Percentiles rank a stretch among this genome's conserved stretches.
phyloP scores from a whole-genome alignment of 2,113 vertebrate species.

The Tychaedon coryphoeus region DNA sequence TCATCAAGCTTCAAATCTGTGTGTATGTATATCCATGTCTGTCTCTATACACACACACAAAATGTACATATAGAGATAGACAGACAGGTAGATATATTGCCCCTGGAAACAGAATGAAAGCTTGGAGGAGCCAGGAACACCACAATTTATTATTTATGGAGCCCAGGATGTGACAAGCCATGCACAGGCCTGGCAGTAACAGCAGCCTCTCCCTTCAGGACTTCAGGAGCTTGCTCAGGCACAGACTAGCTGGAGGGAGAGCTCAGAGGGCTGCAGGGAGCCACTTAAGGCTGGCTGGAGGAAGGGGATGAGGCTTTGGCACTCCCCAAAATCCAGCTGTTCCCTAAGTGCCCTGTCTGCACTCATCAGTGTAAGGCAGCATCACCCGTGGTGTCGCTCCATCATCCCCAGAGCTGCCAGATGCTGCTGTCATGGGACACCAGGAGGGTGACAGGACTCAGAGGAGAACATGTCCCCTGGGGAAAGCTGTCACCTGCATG shows the following conservation, averaged over 20 bases:
- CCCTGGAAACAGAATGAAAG: neutral
- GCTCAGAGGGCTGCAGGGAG: neutral
- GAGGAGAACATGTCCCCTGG: neutral
- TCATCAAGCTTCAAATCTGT: neutral
- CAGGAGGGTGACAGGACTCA: neutral
- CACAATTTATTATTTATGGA: neutral
- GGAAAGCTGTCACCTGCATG: neutral
- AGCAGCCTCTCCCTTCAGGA: neutral
- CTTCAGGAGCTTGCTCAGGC: neutral
- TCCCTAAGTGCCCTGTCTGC: neutral
- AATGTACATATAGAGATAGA: fast-evolving
- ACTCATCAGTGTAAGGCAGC: neutral
- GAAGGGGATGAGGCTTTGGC: neutral
- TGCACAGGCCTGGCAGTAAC: neutral
- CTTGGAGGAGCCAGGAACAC: neutral
- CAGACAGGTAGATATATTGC: neutral
- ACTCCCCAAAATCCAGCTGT: neutral
- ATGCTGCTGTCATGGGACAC: neutral
- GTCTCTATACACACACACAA: neutral
- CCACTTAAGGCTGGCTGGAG: neutral
- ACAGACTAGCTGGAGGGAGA: neutral
- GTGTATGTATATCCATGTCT: fast-evolving
- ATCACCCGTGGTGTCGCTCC: fast-evolving
- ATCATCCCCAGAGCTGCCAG: fast-evolving
- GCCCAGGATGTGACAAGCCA: neutral